phyloP scores from a whole-genome alignment of 2,113 vertebrate genomes.

The Elaphurus davidianus region DNA sequence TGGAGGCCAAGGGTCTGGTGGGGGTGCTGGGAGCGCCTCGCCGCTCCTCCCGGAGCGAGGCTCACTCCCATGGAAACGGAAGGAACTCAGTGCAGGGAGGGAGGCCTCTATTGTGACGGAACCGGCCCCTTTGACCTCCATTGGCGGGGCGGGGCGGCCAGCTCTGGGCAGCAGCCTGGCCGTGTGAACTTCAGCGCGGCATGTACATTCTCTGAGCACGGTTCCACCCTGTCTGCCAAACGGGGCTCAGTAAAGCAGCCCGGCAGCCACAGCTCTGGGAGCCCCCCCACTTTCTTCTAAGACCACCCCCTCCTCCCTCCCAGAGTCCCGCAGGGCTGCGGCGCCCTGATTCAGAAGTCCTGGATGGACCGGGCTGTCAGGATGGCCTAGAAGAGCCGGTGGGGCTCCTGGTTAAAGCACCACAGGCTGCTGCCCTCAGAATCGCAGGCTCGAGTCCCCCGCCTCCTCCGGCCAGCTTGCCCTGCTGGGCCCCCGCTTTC shows the following conservation, averaged over 20 bases:
- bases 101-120: background rate
- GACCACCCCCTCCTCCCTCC: rapidly evolving
- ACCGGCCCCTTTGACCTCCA: background rate
- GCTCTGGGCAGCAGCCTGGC: background rate
- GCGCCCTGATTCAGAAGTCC: background rate
- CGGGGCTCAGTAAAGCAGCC: background rate
- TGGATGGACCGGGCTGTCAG: background rate
- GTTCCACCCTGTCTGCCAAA: background rate
- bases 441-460: background rate
- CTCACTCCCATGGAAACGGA: background rate
- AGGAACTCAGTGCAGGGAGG: background rate
- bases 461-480: background rate
- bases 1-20: background rate
- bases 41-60: background rate
- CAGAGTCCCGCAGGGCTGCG: rapidly evolving
- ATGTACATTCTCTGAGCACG: background rate
- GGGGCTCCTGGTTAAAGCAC: background rate
- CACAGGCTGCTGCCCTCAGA: background rate
- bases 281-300: too few species aligned
- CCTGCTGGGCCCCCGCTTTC: background rate
- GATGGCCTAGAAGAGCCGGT: rapidly evolving
- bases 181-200: background rate
- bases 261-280: background rate
- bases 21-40: background rate
- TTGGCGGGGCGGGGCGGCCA: background rate